These are phyloP conservation scores for Erebia aethiops DNA, from an alignment of 2,888 invertebrate genomes.

Conservation along the genomic window DNA sequence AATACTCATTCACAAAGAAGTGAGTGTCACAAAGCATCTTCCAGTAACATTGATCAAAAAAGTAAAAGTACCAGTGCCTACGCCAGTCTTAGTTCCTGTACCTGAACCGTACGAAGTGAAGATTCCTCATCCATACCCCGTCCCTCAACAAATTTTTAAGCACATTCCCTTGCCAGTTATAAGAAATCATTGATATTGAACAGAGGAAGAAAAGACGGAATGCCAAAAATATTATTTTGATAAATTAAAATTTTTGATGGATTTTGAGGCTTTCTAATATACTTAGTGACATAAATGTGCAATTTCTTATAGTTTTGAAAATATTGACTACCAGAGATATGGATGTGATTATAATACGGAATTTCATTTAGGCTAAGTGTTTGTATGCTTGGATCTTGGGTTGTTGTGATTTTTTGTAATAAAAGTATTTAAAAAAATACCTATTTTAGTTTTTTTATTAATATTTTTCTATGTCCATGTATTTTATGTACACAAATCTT, in stretches of 20 bases:
- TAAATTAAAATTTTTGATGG: background rate
- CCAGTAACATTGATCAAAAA: slow-evolving; percentile 49
- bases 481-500: no score
- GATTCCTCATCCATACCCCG: slow-evolving; percentile 51
- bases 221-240: slow-evolving; percentile 5
- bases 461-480: no score
- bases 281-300: no score
- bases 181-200: slow-evolving; percentile 38
- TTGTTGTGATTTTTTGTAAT: no score
- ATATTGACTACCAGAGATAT: no score
- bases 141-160: slow-evolving; percentile 52
- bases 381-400: no score
- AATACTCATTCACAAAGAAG: slow-evolving; percentile 49
- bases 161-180: slow-evolving; percentile 49
- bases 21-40: slow-evolving; percentile 47
- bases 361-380: no score
- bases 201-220: background rate
- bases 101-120: slow-evolving; percentile 52
- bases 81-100: slow-evolving; percentile 54
- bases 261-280: no score
- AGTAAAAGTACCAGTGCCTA: slow-evolving; percentile 47
- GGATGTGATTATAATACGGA: no score
- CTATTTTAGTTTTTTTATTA: no score
- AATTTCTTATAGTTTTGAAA: no score
- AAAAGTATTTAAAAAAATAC: no score